Conservation (phyloP, 2,113 vertebrate species). For the Chloroceryle aenea region DNA sequence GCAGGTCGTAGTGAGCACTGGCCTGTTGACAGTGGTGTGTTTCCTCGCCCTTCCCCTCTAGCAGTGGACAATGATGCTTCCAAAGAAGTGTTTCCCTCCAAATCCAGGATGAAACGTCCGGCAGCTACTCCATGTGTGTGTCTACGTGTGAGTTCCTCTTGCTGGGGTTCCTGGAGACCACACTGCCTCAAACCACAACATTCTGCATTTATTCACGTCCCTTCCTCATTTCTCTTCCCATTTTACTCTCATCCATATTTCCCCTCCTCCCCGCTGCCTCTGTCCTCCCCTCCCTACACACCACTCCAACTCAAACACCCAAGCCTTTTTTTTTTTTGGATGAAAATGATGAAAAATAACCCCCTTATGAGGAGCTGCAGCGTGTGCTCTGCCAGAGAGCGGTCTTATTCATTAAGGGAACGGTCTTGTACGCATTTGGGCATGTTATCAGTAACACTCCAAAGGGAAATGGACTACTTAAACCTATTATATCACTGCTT, state of each 20-base stretch:
- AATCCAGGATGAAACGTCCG: neutral
- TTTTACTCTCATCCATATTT: neutral
- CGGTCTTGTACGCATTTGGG: constrained; percentile 64
- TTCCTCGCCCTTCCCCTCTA: neutral
- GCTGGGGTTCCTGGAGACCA: neutral
- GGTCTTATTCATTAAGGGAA: constrained; percentile 72
- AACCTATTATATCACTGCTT: constrained; percentile 67
- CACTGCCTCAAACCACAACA: neutral
- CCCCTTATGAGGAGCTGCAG: constrained; percentile 34
- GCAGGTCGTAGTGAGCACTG: neutral
- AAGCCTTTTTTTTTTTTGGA: neutral
- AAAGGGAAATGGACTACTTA: constrained; percentile 75
- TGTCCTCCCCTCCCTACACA: neutral
- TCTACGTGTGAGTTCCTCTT: neutral
- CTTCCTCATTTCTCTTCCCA: neutral
- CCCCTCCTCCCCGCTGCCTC: neutral
- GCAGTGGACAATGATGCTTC: neutral
- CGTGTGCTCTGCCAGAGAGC: neutral
- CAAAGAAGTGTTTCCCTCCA: neutral
- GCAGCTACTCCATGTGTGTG: neutral
- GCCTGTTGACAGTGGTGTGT: fast-evolving
- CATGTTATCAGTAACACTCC: constrained; percentile 64
- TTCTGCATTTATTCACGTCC: neutral
- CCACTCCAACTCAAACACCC: neutral
- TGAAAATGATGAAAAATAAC: constrained; percentile 59